These are phyloP conservation scores for Amorpha juglandis DNA, from an alignment of 2,888 invertebrate genomes.

Conservation along the genomic window DNA sequence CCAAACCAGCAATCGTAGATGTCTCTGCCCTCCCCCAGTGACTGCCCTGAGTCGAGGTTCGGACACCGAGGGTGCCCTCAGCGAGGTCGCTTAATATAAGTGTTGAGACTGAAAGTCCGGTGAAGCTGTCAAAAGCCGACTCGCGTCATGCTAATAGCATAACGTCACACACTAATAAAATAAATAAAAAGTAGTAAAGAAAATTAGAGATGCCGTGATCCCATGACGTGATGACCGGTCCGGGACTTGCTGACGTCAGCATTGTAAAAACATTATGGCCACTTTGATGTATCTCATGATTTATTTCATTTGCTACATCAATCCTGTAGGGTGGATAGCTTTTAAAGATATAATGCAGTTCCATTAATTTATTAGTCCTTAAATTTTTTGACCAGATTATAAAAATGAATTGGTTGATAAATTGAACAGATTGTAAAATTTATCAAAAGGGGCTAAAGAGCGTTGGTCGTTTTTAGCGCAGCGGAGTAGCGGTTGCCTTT, in stretches of 20 bases:
- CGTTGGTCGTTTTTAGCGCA: no score
- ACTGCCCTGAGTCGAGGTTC: no score
- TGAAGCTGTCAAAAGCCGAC: no score
- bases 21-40: no score
- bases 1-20: no score
- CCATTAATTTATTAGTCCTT: background rate
- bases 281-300: conserved; percentile 30
- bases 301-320: conserved; percentile 28
- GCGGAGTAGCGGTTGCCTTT: no score
- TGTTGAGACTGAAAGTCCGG: no score
- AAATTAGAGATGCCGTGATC: background rate
- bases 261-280: conserved; percentile 25
- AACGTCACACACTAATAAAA: no score
- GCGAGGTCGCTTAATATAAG: no score
- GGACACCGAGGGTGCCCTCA: no score
- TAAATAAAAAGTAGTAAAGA: no score
- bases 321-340: conserved; percentile 20
- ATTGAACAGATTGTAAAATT: background rate
- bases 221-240: background rate
- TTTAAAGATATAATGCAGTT: background rate
- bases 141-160: no score
- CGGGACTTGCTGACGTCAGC: conserved; percentile 22
- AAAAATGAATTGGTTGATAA: background rate
- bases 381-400: background rate
- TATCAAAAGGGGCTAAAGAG: background rate